These are phyloP conservation scores for Molossus molossus DNA, from an alignment of 2,797 vertebrate species.

Conservation along the genomic window DNA sequence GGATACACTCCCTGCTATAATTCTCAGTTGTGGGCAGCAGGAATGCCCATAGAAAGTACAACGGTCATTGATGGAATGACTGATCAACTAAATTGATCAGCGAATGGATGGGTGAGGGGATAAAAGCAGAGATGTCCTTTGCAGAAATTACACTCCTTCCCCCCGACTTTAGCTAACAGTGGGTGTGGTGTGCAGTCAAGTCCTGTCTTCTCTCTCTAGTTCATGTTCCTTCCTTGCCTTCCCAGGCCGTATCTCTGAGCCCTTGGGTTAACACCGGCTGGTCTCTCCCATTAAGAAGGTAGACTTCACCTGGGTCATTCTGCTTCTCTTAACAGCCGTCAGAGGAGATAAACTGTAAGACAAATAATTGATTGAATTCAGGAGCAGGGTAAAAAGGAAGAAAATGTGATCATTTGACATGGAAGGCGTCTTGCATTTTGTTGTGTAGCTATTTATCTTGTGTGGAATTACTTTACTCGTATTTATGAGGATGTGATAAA, in stretches of 20 bases:
- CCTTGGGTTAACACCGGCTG: not conserved
- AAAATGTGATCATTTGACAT: not conserved
- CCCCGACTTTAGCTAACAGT: not conserved
- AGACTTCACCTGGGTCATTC: not conserved
- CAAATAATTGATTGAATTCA: not conserved
- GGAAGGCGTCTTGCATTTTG: constrained; percentile 4
- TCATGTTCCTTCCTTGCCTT: not conserved
- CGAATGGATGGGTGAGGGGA: not conserved
- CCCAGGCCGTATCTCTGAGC: not conserved
- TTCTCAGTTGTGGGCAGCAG: constrained; percentile 18
- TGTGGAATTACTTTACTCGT: not conserved
- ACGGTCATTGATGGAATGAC: not conserved
- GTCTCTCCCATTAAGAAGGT: not conserved
- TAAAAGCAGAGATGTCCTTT: not conserved
- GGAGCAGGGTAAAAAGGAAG: not conserved
- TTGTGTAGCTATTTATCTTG: not conserved
- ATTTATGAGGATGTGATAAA: not conserved
- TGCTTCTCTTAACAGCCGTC: not conserved
- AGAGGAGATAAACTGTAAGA: not conserved
- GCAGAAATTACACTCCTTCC: not conserved
- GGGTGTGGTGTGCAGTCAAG: not conserved
- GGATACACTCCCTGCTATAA: not conserved
- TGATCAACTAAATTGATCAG: not conserved
- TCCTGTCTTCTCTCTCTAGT: not conserved
- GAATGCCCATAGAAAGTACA: not conserved